phyloP scores from a whole-genome alignment of 2,797 vertebrate genomes.

The Crypturellus tataupa region DNA sequence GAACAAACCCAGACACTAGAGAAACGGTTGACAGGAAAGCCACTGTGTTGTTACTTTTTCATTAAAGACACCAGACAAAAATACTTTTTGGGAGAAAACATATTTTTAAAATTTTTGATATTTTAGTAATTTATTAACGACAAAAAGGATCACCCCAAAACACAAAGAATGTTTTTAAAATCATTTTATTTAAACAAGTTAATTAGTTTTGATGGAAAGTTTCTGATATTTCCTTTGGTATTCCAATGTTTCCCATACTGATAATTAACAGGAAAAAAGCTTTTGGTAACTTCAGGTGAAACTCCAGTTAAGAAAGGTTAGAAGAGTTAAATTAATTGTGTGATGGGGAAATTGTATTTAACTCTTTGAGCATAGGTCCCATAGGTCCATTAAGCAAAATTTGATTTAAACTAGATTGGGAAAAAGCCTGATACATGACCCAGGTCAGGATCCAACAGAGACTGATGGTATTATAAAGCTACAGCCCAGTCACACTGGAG shows the following conservation, averaged over 20 bases:
- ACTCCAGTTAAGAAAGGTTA: neutral
- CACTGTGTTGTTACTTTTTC: neutral
- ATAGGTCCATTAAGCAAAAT: neutral
- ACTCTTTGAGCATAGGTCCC: neutral
- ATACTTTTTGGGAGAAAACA: neutral
- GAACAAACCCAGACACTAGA: neutral
- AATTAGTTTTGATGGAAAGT: neutral
- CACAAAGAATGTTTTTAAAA: neutral
- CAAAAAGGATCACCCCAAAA: accelerated
- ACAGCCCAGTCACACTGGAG: neutral
- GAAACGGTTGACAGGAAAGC: neutral
- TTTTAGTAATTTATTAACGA: neutral
- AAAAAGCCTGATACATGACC: neutral
- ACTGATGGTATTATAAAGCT: neutral
- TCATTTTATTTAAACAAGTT: neutral
- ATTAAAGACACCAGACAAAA: neutral
- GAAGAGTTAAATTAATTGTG: neutral
- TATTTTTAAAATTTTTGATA: neutral
- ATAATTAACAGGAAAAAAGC: neutral
- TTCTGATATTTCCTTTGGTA: neutral
- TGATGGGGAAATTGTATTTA: neutral
- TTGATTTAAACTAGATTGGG: neutral
- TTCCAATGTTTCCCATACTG: neutral
- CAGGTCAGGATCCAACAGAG: neutral
- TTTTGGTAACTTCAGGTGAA: neutral